Percentiles rank a stretch among this genome's conserved stretches.
Evolutionary conservation across 2,888 invertebrate genomes (phyloP).

Genomic region (Eucriotettix oculatus): DNA sequence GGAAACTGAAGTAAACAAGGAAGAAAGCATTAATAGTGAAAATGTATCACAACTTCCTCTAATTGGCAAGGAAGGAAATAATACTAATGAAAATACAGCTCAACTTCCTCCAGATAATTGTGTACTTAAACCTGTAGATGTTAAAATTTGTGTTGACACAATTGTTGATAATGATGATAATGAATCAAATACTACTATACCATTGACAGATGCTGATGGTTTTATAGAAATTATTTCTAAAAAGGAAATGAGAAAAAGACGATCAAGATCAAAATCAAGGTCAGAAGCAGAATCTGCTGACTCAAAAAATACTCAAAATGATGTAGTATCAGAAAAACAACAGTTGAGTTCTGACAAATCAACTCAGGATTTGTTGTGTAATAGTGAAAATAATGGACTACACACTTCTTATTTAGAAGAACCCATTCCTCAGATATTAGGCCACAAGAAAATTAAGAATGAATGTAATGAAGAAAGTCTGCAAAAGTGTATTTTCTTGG

Average conservation of each 20-base stretch:
- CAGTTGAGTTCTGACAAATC: too few species aligned
- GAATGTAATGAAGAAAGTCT: constrained; percentile 5
- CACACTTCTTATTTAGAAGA: background rate
- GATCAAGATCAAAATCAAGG: constrained; percentile 24
- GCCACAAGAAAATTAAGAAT: constrained; percentile 6
- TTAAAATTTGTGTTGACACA: background rate
- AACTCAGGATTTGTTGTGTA: too few species aligned
- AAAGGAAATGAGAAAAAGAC: constrained; percentile 25
- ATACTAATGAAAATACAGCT: background rate
- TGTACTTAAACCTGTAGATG: background rate
- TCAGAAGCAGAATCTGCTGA: constrained; percentile 4
- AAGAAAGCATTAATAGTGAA: background rate
- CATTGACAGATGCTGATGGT: constrained; percentile 26
- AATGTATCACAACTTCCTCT: too few species aligned
- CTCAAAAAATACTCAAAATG: background rate
- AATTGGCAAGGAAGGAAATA: background rate
- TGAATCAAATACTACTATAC: constrained; percentile 19
- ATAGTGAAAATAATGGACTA: too few species aligned
- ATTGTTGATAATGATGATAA: constrained; percentile 14
- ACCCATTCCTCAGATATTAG: constrained; percentile 7
- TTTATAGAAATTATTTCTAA: constrained; percentile 31
- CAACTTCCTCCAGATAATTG: background rate
- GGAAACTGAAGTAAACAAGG: background rate
- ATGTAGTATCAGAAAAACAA: background rate
- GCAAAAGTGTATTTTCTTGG: constrained; percentile 8